Conservation (phyloP, 2,888 invertebrate genomes). For the Mesorhabditis spiculigera region DNA sequence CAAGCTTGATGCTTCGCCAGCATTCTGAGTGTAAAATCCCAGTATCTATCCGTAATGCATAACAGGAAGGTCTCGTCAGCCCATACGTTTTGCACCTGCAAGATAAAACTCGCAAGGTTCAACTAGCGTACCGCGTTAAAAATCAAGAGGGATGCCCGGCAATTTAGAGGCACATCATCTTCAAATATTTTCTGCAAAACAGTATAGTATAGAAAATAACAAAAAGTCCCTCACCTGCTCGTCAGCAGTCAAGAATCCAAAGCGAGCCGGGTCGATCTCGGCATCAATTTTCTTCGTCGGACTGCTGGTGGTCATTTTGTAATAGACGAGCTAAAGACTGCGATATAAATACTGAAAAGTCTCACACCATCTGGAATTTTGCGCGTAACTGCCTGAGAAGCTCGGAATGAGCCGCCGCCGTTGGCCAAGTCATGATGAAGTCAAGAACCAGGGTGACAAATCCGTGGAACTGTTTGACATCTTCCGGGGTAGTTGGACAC, state of each 20-base stretch:
- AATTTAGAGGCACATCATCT: not conserved
- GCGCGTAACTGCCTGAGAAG: not conserved
- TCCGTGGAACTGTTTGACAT: conserved; percentile 42
- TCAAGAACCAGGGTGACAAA: conserved; percentile 30
- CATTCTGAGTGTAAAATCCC: conserved; percentile 82
- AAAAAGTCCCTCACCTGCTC: conserved; percentile 8
- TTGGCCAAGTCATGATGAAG: conserved; percentile 38
- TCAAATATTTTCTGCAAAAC: not conserved
- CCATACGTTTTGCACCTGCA: conserved; percentile 65
- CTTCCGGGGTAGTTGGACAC: conserved; percentile 31
- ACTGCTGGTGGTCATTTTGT: conserved; percentile 41
- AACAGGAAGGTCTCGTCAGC: conserved; percentile 75
- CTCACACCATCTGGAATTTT: not conserved
- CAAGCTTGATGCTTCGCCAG: conserved; percentile 70
- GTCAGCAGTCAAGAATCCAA: conserved; percentile 9
- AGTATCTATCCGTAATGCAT: conserved; percentile 73
- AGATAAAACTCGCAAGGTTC: not conserved
- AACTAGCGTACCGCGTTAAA: conserved; percentile 8
- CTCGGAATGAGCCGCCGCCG: not conserved
- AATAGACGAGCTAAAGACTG: conserved; percentile 34
- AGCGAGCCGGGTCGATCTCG: conserved; percentile 14
- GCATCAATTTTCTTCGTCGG: conserved; percentile 21
- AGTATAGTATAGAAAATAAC: not conserved
- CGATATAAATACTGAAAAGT: not conserved
- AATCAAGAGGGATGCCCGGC: conserved; percentile 8